Conservation (phyloP, 1,140 invertebrate species). For the Lepidotrigona ventralis region DNA sequence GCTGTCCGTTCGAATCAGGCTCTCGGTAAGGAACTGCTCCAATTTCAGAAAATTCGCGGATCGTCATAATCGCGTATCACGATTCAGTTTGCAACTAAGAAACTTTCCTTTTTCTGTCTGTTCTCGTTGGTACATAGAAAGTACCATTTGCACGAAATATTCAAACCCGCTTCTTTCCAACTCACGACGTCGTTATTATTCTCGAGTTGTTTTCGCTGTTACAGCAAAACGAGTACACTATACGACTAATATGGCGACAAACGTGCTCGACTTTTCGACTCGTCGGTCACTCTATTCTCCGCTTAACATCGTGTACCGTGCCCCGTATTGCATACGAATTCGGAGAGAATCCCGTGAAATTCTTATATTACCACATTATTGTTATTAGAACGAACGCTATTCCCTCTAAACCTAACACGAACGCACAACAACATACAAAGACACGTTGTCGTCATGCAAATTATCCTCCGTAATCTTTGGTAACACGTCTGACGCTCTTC, state of each 20-base stretch:
- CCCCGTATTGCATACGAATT: background rate
- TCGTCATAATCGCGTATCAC: too few species aligned
- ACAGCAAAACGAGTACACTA: background rate
- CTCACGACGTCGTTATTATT: background rate
- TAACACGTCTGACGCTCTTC: background rate
- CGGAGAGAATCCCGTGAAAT: background rate
- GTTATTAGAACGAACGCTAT: background rate
- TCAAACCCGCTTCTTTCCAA: too few species aligned
- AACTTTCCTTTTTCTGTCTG: too few species aligned
- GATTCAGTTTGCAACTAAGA: too few species aligned
- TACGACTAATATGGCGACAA: background rate
- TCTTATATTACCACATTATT: background rate
- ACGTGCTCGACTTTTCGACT: background rate
- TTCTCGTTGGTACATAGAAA: too few species aligned
- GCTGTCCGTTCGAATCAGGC: too few species aligned
- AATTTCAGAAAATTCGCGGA: too few species aligned
- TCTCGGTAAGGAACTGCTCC: too few species aligned
- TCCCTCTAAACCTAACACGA: background rate
- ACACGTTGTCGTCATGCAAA: background rate
- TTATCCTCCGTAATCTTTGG: slow-evolving; percentile 3
- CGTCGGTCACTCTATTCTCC: background rate
- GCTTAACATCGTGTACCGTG: background rate
- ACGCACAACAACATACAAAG: slow-evolving; percentile 10
- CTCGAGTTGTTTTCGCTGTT: background rate
- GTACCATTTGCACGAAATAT: too few species aligned